Percentiles rank a stretch among this genome's conserved stretches.
phyloP scores from a whole-genome alignment of 2,113 vertebrate species.

The Sorex fumeus region DNA sequence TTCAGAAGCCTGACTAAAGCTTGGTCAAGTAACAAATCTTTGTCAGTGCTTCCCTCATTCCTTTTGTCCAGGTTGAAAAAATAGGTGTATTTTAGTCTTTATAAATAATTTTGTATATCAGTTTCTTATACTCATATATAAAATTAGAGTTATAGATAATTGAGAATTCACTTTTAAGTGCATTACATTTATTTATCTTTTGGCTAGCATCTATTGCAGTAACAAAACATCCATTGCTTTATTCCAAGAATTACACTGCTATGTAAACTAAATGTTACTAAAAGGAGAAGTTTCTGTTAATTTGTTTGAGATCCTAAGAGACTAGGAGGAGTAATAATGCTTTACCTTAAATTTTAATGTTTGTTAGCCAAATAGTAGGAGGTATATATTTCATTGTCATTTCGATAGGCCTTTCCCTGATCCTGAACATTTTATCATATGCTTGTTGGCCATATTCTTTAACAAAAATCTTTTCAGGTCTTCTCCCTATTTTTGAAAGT shows the following conservation, averaged over 20 bases:
- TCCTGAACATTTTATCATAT: no score
- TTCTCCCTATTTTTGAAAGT: not conserved
- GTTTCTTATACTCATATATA: not conserved
- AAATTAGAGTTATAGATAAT: not conserved
- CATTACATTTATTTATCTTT: not conserved
- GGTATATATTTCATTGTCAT: no score
- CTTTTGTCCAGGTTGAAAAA: not conserved
- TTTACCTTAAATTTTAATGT: not conserved
- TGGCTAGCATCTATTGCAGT: not conserved
- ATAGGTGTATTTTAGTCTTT: no score
- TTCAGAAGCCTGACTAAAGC: not conserved
- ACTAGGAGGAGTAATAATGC: not conserved
- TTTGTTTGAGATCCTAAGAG: not conserved
- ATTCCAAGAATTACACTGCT: conserved; percentile 3
- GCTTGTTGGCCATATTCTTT: no score
- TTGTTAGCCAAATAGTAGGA: not conserved
- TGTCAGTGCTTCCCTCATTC: not conserved
- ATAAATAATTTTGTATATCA: not conserved
- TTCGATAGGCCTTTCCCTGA: no score
- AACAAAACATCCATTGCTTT: not conserved
- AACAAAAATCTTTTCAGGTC: no score
- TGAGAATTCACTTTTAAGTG: not conserved
- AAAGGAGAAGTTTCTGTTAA: not conserved
- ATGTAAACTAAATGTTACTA: not conserved
- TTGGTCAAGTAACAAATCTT: not conserved